A percentile compares a stretch with the other conserved stretches of the same genome.
Evolutionary conservation across 1,140 invertebrate species (phyloP).

Genomic region (Atta cephalotes): DNA sequence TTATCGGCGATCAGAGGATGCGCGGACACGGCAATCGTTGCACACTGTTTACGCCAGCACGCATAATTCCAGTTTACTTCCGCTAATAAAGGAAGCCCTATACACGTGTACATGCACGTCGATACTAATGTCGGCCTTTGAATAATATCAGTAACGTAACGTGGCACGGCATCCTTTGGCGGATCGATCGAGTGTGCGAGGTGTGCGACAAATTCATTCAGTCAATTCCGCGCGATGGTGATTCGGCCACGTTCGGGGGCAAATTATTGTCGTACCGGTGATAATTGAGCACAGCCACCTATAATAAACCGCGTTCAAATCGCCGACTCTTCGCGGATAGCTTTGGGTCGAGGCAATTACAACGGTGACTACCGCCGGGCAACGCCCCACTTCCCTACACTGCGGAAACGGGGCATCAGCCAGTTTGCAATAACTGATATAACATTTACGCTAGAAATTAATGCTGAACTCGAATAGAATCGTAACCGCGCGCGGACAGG

Average conservation of each 20-base stretch:
- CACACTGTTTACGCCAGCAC: constrained; percentile 16
- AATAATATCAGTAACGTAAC: constrained; percentile 60
- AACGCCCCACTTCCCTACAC: background rate
- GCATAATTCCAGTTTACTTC: constrained; percentile 69
- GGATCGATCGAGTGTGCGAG: constrained; percentile 60
- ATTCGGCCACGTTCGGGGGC: constrained; percentile 38
- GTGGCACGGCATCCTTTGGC: background rate
- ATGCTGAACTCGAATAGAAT: constrained; percentile 57
- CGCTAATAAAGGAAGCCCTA: constrained; percentile 59
- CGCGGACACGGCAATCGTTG: background rate
- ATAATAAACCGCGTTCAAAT: constrained; percentile 73
- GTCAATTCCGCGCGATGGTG: constrained; percentile 67
- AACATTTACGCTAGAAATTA: constrained; percentile 72
- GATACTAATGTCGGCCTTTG: constrained; percentile 39
- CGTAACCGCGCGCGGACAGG: constrained; percentile 26
- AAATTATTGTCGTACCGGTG: constrained; percentile 77
- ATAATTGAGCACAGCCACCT: constrained; percentile 76
- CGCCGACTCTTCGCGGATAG: constrained; percentile 64
- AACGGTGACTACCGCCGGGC: background rate
- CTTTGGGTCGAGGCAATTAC: constrained; percentile 65
- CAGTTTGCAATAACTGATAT: constrained; percentile 56
- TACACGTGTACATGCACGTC: constrained; percentile 2
- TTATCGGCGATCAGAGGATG: background rate
- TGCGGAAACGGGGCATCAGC: constrained; percentile 38
- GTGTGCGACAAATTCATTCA: constrained; percentile 65